phyloP scores from a whole-genome alignment of 1,140 invertebrate species.

The Drosophila lacertosa region DNA sequence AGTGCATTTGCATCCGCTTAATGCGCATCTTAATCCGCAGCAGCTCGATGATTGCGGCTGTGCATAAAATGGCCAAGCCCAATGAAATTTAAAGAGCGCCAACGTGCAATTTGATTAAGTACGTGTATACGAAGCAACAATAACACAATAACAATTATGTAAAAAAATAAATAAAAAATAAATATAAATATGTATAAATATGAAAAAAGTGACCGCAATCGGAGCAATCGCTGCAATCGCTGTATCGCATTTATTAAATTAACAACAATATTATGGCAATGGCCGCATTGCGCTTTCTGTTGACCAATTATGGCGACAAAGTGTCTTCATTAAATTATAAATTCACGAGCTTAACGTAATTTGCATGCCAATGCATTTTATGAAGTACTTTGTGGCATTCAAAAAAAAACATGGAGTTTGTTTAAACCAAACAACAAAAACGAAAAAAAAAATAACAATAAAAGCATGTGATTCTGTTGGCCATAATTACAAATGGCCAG shows the following conservation, averaged over 20 bases:
- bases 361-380: constrained; percentile 78
- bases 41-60: constrained; percentile 15
- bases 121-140: neutral
- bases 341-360: constrained; percentile 81
- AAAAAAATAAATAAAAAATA: constrained; percentile 28
- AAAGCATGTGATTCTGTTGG: constrained; percentile 7
- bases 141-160: constrained; percentile 44
- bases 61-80: constrained; percentile 30
- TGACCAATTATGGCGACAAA: constrained; percentile 79
- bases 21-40: constrained; percentile 18
- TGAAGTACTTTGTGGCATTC: constrained; percentile 75
- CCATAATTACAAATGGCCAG: constrained; percentile 71
- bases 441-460: constrained; percentile 15
- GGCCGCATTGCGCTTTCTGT: constrained; percentile 41
- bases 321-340: constrained; percentile 82
- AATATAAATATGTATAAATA: constrained; percentile 15
- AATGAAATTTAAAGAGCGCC: constrained; percentile 27
- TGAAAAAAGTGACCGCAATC: constrained; percentile 40
- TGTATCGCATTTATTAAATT: constrained; percentile 80
- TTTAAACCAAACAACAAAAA: constrained; percentile 23
- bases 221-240: constrained; percentile 57
- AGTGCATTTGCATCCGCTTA: constrained; percentile 8
- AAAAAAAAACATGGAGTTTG: constrained; percentile 10
- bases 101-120: constrained; percentile 38
- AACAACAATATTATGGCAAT: constrained; percentile 76